Percentiles rank a stretch among this genome's conserved stretches.
Conservation (phyloP, 1,140 invertebrate species). For the Gryllus bimaculatus region DNA sequence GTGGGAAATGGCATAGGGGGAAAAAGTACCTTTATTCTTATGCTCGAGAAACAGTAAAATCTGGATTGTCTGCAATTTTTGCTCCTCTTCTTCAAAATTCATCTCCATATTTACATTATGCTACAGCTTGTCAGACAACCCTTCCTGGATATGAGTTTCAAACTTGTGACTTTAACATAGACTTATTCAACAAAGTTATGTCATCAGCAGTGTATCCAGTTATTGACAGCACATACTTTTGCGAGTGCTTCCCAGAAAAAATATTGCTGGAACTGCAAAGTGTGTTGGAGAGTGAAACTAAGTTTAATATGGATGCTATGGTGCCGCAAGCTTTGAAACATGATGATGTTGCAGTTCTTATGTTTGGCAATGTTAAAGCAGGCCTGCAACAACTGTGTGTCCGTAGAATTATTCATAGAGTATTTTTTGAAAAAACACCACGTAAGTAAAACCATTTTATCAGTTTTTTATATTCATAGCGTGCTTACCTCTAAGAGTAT, state of each 20-base stretch:
- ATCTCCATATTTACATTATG: slow-evolving; percentile 1
- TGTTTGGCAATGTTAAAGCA: slow-evolving; percentile 13
- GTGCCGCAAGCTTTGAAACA: neutral
- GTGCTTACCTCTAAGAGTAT: neutral
- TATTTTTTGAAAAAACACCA: neutral
- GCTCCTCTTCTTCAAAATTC: slow-evolving; percentile 10
- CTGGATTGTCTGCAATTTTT: slow-evolving; percentile 10
- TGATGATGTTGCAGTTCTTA: neutral
- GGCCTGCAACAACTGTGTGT: slow-evolving; percentile 11
- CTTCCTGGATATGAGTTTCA: neutral
- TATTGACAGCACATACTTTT: slow-evolving; percentile 3
- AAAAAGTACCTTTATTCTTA: neutral
- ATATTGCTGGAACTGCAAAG: slow-evolving; percentile 1
- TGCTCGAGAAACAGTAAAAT: neutral
- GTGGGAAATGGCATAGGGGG: neutral
- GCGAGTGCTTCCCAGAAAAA: slow-evolving; percentile 1
- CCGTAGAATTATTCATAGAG: neutral
- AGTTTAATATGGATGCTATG: neutral
- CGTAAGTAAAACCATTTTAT: neutral
- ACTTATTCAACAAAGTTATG: slow-evolving; percentile 8
- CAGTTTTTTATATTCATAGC: neutral
- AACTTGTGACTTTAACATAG: neutral
- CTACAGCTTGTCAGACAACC: neutral
- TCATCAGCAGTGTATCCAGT: slow-evolving; percentile 4
- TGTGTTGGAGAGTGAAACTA: neutral